phyloP scores from a whole-genome alignment of 2,797 vertebrate species.

The Uromys caudimaculatus region DNA sequence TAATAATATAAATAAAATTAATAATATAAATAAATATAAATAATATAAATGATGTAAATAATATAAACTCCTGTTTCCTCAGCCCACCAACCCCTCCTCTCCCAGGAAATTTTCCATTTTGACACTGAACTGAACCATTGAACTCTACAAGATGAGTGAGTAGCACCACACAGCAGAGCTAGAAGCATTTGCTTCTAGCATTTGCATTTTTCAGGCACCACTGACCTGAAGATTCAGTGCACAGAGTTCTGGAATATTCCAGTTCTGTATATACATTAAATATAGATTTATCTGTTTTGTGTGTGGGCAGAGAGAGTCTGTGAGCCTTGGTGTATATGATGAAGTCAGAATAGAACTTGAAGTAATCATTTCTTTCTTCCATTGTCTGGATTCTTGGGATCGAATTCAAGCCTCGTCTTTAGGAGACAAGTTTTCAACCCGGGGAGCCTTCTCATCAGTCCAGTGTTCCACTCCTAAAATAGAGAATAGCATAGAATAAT shows the following conservation, averaged over 20 bases:
- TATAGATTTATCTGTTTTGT: not conserved
- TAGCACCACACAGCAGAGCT: not conserved
- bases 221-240: not conserved
- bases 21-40: too few relatives aligned
- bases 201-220: not conserved
- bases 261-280: not conserved
- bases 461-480: not conserved
- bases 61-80: not conserved
- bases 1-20: too few relatives aligned
- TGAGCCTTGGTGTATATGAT: not conserved
- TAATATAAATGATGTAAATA: too few relatives aligned
- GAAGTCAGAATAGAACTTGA: not conserved
- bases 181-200: not conserved
- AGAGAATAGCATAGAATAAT: not conserved
- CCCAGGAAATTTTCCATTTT: accelerated
- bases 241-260: not conserved
- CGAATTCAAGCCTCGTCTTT: not conserved
- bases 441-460: not conserved
- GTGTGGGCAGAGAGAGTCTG: not conserved
- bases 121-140: not conserved
- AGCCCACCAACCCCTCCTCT: not conserved
- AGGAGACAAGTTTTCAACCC: not conserved
- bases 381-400: not conserved
- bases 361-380: not conserved
- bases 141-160: not conserved